Base-by-base conservation (phyloP, 2,888 invertebrate genomes). In the Salpingus planirostris region DNA sequence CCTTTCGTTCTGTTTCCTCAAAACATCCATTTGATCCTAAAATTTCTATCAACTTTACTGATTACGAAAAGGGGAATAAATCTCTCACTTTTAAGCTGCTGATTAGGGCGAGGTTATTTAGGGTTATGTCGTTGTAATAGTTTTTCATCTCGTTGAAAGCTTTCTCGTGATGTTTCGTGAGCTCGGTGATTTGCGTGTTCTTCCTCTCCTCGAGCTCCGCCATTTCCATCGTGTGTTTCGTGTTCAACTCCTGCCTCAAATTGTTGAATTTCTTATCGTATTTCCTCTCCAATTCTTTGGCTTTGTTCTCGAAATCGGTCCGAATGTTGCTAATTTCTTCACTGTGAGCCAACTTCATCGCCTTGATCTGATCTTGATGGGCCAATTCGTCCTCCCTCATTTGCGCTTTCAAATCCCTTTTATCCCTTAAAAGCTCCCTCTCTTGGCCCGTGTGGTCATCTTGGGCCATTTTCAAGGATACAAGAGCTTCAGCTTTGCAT, bases 101-200 rank as follows among this genome's bases (percentile, higher is more conserved):
- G 36, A 95, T 93, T 2, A 95, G 68, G 0, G 90, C 87, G 43
- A 95, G 69, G 65, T 95, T 95, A 61, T 93, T 93, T 8, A 91
- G 68, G 0, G 91, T 91, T 30, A 95, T 92, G 52, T 93, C 91
- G 54, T 92, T 92, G 57, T 93, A 96, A 65, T 93, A 95, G 62
- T 84, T 87, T 61, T 92, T 93, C 67, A 95, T 80, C 59, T 93
- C 89, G 24, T 78, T 73, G 58, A 91, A 89, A 0, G 88, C 82
- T 47, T 76, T 76, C 42, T 90, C 89, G 55, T 96, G 92, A 52
- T 83, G 78, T 18, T 74, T 70, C 42, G 87, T 85, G 37, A 95
- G 64, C 21, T 80, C 80, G 1, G 33, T 24, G 6, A 93, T 76
- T 57, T 92, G 92, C 29, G 77, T 76, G 62, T 91, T 91, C 65